phyloP scores from a whole-genome alignment of 2,113 vertebrate genomes.

The Grus americana region DNA sequence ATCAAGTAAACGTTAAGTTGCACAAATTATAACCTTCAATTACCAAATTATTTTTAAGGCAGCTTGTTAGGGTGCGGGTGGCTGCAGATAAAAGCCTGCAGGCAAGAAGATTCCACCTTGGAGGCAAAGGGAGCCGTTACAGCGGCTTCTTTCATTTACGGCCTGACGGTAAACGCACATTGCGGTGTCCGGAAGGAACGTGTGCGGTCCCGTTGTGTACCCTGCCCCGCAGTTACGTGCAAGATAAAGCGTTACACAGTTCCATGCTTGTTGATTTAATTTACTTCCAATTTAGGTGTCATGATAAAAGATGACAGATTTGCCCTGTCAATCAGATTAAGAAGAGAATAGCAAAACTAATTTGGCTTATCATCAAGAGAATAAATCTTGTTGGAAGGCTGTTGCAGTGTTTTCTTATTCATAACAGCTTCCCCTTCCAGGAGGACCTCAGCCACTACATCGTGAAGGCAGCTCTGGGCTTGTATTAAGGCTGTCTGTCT shows the following conservation, averaged over 20 bases:
- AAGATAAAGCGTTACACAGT: not conserved
- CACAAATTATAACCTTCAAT: not conserved
- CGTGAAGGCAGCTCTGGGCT: not conserved
- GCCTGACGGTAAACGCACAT: accelerated
- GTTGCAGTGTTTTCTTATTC: not conserved
- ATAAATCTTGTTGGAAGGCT: not conserved
- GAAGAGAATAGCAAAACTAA: slow-evolving; percentile 12
- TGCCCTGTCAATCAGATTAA: not conserved
- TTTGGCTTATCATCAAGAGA: not conserved
- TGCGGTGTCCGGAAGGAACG: not conserved
- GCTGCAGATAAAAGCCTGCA: not conserved
- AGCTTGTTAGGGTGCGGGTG: not conserved
- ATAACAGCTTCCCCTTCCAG: not conserved
- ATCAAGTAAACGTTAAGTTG: not conserved
- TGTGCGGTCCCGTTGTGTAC: accelerated
- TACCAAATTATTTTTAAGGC: not conserved
- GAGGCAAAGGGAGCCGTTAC: not conserved
- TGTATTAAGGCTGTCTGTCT: not conserved
- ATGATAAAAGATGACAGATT: not conserved
- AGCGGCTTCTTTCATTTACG: not conserved
- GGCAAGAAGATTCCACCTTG: not conserved
- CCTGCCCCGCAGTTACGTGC: not conserved
- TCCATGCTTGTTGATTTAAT: not conserved
- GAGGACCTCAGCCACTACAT: not conserved
- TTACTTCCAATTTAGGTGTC: not conserved